Evolutionary conservation across 2,888 invertebrate species (phyloP).

Genomic region (Quadroppia sp.): DNA sequence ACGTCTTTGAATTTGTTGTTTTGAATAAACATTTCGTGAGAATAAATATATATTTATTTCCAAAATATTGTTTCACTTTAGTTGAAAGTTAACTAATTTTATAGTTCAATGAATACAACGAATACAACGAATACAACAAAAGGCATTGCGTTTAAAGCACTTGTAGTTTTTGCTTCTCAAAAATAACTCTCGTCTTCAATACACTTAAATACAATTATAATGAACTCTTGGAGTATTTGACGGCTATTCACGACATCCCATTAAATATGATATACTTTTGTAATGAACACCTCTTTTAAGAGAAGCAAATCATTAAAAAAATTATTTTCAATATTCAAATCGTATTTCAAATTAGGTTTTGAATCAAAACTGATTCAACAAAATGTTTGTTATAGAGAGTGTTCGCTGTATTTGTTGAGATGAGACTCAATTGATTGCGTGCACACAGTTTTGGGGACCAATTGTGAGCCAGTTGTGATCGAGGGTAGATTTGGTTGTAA

Average conservation of each 20-base stretch:
- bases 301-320: too few relatives aligned
- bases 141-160: background rate
- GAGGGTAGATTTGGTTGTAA: background rate
- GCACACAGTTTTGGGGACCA: background rate
- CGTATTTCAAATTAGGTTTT: background rate
- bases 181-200: too few relatives aligned
- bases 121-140: background rate
- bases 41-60: background rate
- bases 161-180: background rate
- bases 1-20: conserved; percentile 8
- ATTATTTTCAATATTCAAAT: too few relatives aligned
- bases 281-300: too few relatives aligned
- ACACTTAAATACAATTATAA: too few relatives aligned
- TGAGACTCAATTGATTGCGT: conserved; percentile 26
- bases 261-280: too few relatives aligned
- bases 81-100: conserved; percentile 17
- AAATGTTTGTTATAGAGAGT: background rate
- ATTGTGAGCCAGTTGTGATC: background rate
- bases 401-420: background rate
- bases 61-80: background rate
- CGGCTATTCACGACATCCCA: too few relatives aligned
- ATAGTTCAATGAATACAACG: conserved; percentile 24
- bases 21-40: conserved; percentile 30
- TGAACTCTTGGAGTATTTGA: too few relatives aligned
- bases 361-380: background rate